These are phyloP conservation scores for Bombyx mandarina DNA, from an alignment of 1,140 invertebrate genomes.

Conservation along the genomic window DNA sequence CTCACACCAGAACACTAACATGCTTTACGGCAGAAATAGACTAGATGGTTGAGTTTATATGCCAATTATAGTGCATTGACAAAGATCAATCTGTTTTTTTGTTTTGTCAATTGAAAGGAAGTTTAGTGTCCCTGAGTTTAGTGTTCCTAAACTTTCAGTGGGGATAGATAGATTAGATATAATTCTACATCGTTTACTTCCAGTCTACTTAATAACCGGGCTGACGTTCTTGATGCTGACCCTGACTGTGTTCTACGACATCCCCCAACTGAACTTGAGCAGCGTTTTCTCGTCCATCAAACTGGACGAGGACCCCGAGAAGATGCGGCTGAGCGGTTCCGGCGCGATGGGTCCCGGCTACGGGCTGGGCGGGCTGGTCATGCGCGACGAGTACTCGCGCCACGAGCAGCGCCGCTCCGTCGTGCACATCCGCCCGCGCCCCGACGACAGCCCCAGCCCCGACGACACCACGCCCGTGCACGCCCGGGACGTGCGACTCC, in stretches of 20 bases:
- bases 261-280: slow-evolving; percentile 88
- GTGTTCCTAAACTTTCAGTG: too few relatives aligned
- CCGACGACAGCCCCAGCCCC: slow-evolving; percentile 77
- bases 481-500: slow-evolving; percentile 68
- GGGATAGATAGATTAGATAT: too few relatives aligned
- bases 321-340: slow-evolving; percentile 72
- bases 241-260: slow-evolving; percentile 87
- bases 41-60: too few relatives aligned
- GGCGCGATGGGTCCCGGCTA: slow-evolving; percentile 63
- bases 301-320: slow-evolving; percentile 76
- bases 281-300: slow-evolving; percentile 81
- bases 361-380: slow-evolving; percentile 60
- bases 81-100: too few relatives aligned
- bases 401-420: slow-evolving; percentile 70
- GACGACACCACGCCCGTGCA: slow-evolving; percentile 76
- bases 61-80: too few relatives aligned
- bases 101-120: too few relatives aligned
- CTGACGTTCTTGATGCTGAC: slow-evolving; percentile 88
- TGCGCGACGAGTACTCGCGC: slow-evolving; percentile 60
- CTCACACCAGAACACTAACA: too few relatives aligned
- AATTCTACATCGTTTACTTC: slow-evolving; percentile 21
- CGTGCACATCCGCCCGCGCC: slow-evolving; percentile 73
- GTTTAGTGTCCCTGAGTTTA: too few relatives aligned
- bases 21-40: too few relatives aligned
- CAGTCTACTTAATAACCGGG: slow-evolving; percentile 84